phyloP scores from a whole-genome alignment of 2,888 invertebrate genomes.

The Sicus ferrugineus region DNA sequence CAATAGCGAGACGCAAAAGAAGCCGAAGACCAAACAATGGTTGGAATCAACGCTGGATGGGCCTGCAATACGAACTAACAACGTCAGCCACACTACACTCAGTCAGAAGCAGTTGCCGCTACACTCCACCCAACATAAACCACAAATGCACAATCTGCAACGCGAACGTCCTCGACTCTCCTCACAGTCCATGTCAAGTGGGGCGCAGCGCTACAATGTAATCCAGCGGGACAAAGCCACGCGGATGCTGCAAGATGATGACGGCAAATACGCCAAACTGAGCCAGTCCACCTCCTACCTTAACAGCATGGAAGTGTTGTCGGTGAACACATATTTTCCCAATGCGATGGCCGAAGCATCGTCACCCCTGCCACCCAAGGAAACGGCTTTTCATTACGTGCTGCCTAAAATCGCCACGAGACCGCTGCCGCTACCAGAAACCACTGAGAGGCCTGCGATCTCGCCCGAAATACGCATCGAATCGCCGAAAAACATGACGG shows the following conservation, averaged over 20 bases:
- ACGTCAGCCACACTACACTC: background rate
- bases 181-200: conserved; percentile 59
- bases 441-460: conserved; percentile 41
- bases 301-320: conserved; percentile 53
- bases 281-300: conserved; percentile 62
- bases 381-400: background rate
- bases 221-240: conserved; percentile 24
- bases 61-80: conserved; percentile 50
- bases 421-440: conserved; percentile 27
- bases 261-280: conserved; percentile 51
- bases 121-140: conserved; percentile 43
- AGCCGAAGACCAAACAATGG: conserved; percentile 62
- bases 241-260: conserved; percentile 49
- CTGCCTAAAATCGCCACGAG: conserved; percentile 31
- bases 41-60: conserved; percentile 63
- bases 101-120: conserved; percentile 6
- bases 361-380: conserved; percentile 25
- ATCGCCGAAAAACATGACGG: conserved; percentile 82
- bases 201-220: conserved; percentile 25
- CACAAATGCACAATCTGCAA: conserved; percentile 20
- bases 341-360: conserved; percentile 12
- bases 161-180: conserved; percentile 57
- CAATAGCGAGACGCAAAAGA: conserved; percentile 57
- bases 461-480: conserved; percentile 70
- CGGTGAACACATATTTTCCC: conserved; percentile 30